Base-by-base conservation (phyloP, 2,113 vertebrate genomes). In the Chlamydotis undulata region DNA sequence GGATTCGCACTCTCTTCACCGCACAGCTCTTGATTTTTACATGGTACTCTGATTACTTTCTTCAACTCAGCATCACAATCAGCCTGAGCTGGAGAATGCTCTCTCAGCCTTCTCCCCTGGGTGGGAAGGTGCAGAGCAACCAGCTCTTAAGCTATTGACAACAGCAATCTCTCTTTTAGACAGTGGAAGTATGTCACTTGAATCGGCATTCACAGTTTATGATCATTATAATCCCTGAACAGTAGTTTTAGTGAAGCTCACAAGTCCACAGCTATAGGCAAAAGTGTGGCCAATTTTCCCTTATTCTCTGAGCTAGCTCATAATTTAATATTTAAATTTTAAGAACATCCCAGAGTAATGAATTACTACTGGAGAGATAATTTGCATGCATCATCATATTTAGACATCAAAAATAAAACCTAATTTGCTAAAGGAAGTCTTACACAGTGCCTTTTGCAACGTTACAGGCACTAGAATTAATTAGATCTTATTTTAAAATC, bases 301-400 rank as follows among this genome's bases (percentile, higher is more conserved):
- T 29, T 68, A 49, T 81, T 94, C 81, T 94, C 61, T 2, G 23
- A 89, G 33, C 53, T 94, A 80, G 91, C 90, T 86, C n/a, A 73
- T 87, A 67, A 74, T 69, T 52, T 68, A 71, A 63, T 94, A 89
- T 10, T 64, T 86, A 59, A 88, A 70, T 65, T 81, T 71, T 74
- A 93, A 97, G 45, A 97, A 81, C 64, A 84, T 85, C 79, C 68
- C 71, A 70, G 64, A 89, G 37, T 93, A 96, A 89, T 89, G 96
- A 95, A 85, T 96, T 69, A 93, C 19, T 89, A 89, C 60, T 96
- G 71, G 35, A 95, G 21, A 53, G 19, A 73, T 60, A 53, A 93
- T 96, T 96, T 97, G 83, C 83, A 92, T 96, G 37, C 13, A 95
- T 94, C 92, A 95, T 69, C 86, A 50, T 68, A 94, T 95, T 97